Evolutionary conservation across 64 coral and sea anemone species (phyloP).

Genomic region (Stylophora pistillata): DNA sequence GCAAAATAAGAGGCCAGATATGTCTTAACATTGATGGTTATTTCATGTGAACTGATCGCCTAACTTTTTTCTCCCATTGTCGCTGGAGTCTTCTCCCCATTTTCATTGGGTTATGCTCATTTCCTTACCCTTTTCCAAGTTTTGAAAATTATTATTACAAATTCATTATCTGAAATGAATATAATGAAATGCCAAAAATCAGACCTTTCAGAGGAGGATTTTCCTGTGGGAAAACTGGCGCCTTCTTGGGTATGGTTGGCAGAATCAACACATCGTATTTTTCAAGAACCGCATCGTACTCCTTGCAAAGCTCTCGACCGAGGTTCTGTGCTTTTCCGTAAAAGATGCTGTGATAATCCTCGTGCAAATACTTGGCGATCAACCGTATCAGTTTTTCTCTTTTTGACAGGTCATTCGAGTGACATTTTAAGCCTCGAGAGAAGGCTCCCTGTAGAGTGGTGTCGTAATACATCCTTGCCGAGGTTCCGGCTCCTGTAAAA

Average conservation of each 20-base stretch:
- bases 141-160: too few relatives aligned
- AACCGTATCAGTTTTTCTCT: constrained; percentile 5
- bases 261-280: constrained; percentile 61
- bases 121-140: too few relatives aligned
- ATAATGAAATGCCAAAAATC: not conserved
- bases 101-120: too few relatives aligned
- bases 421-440: constrained; percentile 64
- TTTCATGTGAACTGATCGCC: not conserved
- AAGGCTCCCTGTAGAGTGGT: constrained; percentile 68
- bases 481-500: constrained; percentile 21
- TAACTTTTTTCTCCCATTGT: too few relatives aligned
- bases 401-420: constrained; percentile 53
- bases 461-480: constrained; percentile 63
- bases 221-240: constrained; percentile 47
- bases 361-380: constrained; percentile 55
- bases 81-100: too few relatives aligned
- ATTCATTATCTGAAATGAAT: too few relatives aligned
- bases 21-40: too few relatives aligned
- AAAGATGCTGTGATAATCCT: constrained; percentile 53
- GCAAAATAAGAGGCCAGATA: too few relatives aligned
- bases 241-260: constrained; percentile 62
- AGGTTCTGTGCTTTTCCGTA: constrained; percentile 72
- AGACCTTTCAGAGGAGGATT: constrained; percentile 60
- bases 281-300: constrained; percentile 52
- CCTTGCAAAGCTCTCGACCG: constrained; percentile 33